These are phyloP conservation scores for Meriones unguiculatus DNA, from an alignment of 2,113 vertebrate genomes.

Conservation along the genomic window DNA sequence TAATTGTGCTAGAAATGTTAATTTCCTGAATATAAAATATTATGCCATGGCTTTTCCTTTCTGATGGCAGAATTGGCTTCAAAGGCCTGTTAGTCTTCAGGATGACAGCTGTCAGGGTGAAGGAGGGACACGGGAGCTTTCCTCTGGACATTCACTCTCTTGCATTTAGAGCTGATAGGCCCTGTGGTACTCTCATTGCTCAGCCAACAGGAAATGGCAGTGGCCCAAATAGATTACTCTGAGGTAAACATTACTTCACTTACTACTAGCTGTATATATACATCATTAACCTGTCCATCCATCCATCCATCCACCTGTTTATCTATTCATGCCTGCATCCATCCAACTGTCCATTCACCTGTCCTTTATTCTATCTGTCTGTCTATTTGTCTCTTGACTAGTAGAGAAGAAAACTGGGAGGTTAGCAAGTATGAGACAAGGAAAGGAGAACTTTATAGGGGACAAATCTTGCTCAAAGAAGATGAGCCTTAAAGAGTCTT, in stretches of 20 bases:
- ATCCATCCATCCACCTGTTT: background rate
- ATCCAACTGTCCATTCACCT: background rate
- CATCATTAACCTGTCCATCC: background rate
- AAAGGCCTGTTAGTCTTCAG: background rate
- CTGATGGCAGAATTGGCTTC: slow-evolving; percentile 23
- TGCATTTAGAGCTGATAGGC: slow-evolving; percentile 56
- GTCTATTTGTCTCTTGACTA: background rate
- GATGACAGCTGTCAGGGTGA: slow-evolving; percentile 20
- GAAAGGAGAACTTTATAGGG: too few species aligned
- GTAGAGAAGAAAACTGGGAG: background rate
- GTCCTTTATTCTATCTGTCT: background rate
- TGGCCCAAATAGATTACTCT: slow-evolving; percentile 17
- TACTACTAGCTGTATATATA: background rate
- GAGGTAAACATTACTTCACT: background rate
- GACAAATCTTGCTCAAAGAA: background rate
- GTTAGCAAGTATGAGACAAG: background rate
- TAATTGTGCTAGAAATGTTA: slow-evolving; percentile 30
- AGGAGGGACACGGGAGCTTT: background rate
- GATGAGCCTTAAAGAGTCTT: background rate
- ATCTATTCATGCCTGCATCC: background rate
- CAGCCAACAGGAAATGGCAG: slow-evolving; percentile 56
- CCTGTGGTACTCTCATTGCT: slow-evolving; percentile 53
- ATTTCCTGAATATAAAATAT: slow-evolving; percentile 59
- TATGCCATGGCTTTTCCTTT: slow-evolving; percentile 30
- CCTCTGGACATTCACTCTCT: background rate